A percentile compares a stretch with the other conserved stretches of the same genome.
These are phyloP conservation scores for Prolemur simus DNA, from an alignment of 2,113 vertebrate species.

Conservation along the genomic window DNA sequence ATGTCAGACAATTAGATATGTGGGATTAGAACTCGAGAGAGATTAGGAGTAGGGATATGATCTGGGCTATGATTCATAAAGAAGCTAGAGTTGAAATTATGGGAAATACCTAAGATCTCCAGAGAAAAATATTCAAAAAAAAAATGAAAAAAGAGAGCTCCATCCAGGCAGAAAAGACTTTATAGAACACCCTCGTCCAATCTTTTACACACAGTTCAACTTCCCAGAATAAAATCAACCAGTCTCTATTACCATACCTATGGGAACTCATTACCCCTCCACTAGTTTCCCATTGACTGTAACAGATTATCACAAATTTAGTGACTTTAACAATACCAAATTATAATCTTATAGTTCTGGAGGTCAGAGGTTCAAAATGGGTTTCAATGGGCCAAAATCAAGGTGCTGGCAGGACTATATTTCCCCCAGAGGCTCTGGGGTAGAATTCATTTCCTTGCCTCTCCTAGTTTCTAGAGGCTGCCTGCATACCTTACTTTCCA, in stretches of 20 bases:
- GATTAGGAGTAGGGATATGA: background rate
- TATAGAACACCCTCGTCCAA: background rate
- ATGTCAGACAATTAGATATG: slow-evolving; percentile 8
- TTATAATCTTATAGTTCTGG: background rate
- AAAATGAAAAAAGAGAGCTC: background rate
- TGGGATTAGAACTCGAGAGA: background rate
- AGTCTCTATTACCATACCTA: background rate
- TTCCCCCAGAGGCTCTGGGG: background rate
- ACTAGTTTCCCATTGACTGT: background rate
- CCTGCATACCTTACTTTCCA: background rate
- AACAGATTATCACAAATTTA: background rate
- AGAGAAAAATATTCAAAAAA: background rate
- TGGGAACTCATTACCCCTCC: background rate
- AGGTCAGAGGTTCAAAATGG: background rate
- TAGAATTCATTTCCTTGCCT: background rate
- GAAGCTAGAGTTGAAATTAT: background rate
- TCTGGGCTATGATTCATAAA: background rate
- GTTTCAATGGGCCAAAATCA: background rate
- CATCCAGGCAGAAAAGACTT: background rate
- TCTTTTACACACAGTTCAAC: background rate
- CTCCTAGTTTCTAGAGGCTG: background rate
- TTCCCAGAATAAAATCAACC: background rate
- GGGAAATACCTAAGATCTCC: background rate
- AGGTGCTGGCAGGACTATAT: background rate
- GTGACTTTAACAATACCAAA: background rate